phyloP scores from a whole-genome alignment of 2,797 vertebrate species.

The Macrochelys suwanniensis region DNA sequence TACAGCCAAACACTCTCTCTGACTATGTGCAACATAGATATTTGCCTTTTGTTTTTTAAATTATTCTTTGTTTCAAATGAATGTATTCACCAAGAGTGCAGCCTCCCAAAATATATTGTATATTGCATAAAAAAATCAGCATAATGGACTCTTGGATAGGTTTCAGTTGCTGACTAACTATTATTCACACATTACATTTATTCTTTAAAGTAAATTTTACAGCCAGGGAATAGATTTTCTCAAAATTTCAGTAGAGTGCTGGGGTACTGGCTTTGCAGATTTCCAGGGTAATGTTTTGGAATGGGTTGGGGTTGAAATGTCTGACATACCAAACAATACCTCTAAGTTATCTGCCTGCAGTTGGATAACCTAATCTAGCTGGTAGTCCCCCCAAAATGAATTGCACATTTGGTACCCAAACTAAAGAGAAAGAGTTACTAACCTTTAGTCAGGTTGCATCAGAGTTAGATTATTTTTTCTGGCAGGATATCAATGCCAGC shows the following conservation, averaged over 20 bases:
- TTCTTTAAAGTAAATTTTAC: conserved; percentile 13
- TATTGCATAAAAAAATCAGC: conserved; percentile 51
- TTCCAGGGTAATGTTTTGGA: neutral
- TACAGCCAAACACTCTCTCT: conserved; percentile 74
- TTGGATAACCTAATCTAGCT: neutral
- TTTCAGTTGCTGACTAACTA: neutral
- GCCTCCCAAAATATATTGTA: conserved; percentile 40
- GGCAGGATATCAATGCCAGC: conserved; percentile 28
- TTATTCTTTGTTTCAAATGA: conserved; percentile 76
- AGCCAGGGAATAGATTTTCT: neutral
- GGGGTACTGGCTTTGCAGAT: neutral
- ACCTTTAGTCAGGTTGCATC: conserved; percentile 5
- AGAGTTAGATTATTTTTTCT: conserved; percentile 22
- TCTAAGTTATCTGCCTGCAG: neutral
- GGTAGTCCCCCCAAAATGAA: neutral
- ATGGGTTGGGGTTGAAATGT: neutral
- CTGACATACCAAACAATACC: neutral
- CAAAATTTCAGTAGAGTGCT: neutral
- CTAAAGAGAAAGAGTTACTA: neutral
- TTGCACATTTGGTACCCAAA: conserved; percentile 25
- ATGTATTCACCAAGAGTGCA: conserved; percentile 62
- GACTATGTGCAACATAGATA: conserved; percentile 62
- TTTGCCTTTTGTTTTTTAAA: conserved; percentile 59
- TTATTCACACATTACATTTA: conserved; percentile 7
- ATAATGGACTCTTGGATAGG: conserved; percentile 28